Evolutionary conservation across 2,113 vertebrate species (phyloP), one percentile per base, ranked within the genome.

Genomic region (Microcebus jonahi): DNA sequence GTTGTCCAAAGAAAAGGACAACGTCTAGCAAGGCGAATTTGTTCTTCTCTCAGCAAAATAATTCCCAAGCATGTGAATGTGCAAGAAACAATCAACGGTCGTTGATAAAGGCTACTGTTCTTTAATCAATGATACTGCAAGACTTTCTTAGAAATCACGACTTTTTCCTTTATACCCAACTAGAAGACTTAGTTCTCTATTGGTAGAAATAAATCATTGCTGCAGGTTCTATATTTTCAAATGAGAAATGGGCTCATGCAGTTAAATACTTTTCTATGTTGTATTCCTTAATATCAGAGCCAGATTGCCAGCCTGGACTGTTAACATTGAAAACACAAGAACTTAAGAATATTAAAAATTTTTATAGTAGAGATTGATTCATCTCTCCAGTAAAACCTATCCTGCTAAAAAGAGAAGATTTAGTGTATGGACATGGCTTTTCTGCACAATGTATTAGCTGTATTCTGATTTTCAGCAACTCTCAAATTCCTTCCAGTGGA

Each of bases 371-470:
- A 67, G 15, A 68, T 25, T 17, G 13, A 45, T 11, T n/a, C 8
- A 14, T 59, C 42, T 45, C 2, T 36, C n/a, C 71, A 81, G 67
- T 6, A 45, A 86, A 85, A 61, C 29, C 29, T 39, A 11, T 0
- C 34, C 17, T 14, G 34, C 25, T 73, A 23, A 11, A 10, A 73
- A 27, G 31, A 81, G 10, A 36, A 42, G 3, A 11, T 8, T 9
- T 29, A 3, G 0, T 0, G 3, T 4, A 20, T 20, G 1, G 0
- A 1, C 6, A 14, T 0, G 6, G 12, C 13, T 63, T 63, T 81
- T 39, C 36, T 71, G 21, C 12, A 20, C 8, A 39, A 12, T 6
- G 1, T 18, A 50, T 77, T 25, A 48, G 13, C 21, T 55, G 2
- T 39, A 39, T 1, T 57, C 0, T 27, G 8, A 82, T 42, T 80